Evolutionary conservation across 2,113 vertebrate genomes (phyloP).

Genomic region (Thinocorus orbignyianus): DNA sequence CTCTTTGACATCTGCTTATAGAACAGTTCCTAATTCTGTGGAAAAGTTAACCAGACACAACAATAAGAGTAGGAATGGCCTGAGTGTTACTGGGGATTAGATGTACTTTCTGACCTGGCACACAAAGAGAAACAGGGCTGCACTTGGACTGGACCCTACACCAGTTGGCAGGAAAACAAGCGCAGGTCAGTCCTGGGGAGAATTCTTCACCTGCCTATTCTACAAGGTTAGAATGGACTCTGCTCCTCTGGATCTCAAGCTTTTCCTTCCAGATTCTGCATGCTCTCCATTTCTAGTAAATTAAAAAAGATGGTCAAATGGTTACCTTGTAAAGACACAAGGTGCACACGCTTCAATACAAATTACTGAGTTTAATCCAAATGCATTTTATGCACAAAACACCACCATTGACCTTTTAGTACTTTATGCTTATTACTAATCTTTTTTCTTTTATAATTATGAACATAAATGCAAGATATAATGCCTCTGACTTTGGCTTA

Average conservation of each 20-base stretch:
- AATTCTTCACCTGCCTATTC: neutral
- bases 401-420: neutral
- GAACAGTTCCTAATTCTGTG: neutral
- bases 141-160: neutral
- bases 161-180: neutral
- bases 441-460: neutral
- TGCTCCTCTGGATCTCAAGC: neutral
- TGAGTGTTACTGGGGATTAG: neutral
- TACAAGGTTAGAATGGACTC: neutral
- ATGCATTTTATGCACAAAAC: neutral
- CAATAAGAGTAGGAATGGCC: neutral
- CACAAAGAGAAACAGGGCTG: neutral
- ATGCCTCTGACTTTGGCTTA: neutral
- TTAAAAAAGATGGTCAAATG: neutral
- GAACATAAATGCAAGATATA: neutral
- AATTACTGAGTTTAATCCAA: neutral
- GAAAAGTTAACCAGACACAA: neutral
- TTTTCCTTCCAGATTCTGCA: neutral
- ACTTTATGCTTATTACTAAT: neutral
- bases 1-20: neutral
- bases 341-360: neutral
- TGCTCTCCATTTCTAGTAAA: neutral
- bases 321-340: neutral
- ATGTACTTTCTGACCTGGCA: neutral
- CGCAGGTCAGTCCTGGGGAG: neutral